Base-by-base conservation (phyloP, 2,113 vertebrate genomes). In the Neolamprologus sp. region DNA sequence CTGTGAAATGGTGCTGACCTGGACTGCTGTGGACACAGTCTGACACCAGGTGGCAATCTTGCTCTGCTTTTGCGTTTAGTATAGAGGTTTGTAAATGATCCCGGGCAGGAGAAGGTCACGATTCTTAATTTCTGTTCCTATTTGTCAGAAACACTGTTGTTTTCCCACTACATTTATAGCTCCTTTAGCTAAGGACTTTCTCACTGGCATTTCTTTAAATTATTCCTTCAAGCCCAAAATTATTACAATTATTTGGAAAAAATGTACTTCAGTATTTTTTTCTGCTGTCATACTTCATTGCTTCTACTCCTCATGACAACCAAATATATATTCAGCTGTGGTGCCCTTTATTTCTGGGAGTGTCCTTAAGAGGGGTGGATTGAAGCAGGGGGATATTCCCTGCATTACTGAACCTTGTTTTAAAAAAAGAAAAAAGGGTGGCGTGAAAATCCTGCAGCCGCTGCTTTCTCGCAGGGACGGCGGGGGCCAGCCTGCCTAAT, bases 41-140 rank as follows among this genome's bases (percentile, higher is more conserved):
- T 19, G 86, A 91, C 95, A 94, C 93, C 92, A 94, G 95, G 93
- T 92, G 94, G 94, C 55, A 89, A 90, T 91, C 82, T 91, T 93
- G 94, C 88, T 89, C 86, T 87, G 30, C 23, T 37, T 33, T 82
- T 90, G 65, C 37, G 2, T 55, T 63, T 9, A 40, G 16, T 5
- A 19, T 1, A 51, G 26, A 51, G 7, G 45, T 51, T 78, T 33
- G 16, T 51, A 5, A 78, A 33, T 6, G 45, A 33, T 7, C 42
- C 23, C 1, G 0, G 1, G 16, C 16, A 75, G 16, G 6, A 28
- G 16, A 30, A 7, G 17, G 45, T 78, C 73, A 51, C 3, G 3
- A 9, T 9, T n/a, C 26, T 13, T n/a, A 33, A 78, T 78, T 30
- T 51, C 16, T 51, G 73, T 51, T 51, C 26, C 16, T 13, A n/a